Evolutionary conservation across 2,888 invertebrate genomes (phyloP).

Genomic region (Drosophila basisetae): DNA sequence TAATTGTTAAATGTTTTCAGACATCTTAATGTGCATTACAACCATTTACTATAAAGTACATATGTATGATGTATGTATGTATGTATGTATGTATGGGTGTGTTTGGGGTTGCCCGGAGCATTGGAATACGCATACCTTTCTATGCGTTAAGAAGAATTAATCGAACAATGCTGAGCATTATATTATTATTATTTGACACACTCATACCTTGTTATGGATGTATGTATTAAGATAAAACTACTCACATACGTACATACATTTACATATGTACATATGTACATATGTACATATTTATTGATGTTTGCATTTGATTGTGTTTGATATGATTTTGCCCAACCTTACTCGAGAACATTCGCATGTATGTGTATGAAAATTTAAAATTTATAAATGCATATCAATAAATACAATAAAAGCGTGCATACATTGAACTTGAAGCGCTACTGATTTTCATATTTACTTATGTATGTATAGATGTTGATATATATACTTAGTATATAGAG

Average conservation of each 20-base stretch:
- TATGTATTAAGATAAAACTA: background rate
- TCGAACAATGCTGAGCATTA: no score
- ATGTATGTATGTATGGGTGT: background rate
- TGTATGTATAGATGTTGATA: constrained; percentile 27
- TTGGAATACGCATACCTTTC: no score
- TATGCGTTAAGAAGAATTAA: no score
- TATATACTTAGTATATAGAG: constrained; percentile 52
- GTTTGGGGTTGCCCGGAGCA: no score
- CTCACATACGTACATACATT: background rate
- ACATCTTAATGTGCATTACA: constrained; percentile 69
- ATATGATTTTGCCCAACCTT: constrained; percentile 15
- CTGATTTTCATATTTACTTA: constrained; percentile 4
- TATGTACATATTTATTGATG: background rate
- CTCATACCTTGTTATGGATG: background rate
- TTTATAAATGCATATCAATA: constrained; percentile 74
- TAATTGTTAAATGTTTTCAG: constrained; percentile 38
- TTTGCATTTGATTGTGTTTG: background rate
- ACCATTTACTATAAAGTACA: constrained; percentile 22
- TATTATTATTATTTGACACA: background rate
- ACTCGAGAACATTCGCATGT: constrained; percentile 1
- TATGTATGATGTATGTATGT: background rate
- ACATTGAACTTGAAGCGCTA: constrained; percentile 36
- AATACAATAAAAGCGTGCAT: constrained; percentile 62
- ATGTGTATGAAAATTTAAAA: constrained; percentile 52
- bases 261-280: background rate